Base-by-base conservation (phyloP, 2,888 invertebrate species). In the Ormyrus thymus region DNA sequence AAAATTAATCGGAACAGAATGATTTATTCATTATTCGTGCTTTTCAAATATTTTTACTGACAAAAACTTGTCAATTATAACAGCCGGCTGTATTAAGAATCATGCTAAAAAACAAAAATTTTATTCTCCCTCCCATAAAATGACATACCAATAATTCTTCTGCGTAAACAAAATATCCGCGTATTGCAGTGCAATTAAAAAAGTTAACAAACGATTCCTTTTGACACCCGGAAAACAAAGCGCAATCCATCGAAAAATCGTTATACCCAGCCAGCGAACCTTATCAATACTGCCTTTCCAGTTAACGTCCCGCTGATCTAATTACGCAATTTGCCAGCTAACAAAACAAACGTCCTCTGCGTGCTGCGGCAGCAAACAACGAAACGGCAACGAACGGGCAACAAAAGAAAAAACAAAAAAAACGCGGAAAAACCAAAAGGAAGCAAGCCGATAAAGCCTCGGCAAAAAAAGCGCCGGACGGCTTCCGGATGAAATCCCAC, bases 401-500 rank as follows among this genome's bases (percentile, higher is more conserved):
- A 29, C 29, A 29, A 29, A 29, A 29, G 4, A 56, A 29, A 53
- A 50, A 64, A 48, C 55, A 29, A 56, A 29, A 53, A 50, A 64
- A 48, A 64, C 48, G 65, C n/a, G 48, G 11, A 7, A 7, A n/a
- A 7, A 7, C 29, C 11, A 56, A 15, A 73, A 56, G 50, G 13
- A 8, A n/a, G 45, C 43, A 45, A 9, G 45, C 4, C 7, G 6
- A 59, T 29, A 29, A 59, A 70, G 51, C 51, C 53, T n/a, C 5
- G 7, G n/a, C 7, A 1, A 15, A 46, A 45, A 3, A 29, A 29
- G 29, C 3, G 43, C 51, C 51, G 51, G 50, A 51, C 71, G 58
- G 61, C 29, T 53, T n/a, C 6, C 50, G 66, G 59, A 66, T 51
- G 64, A 70, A 79, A 75, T 79, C 70, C 69, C 75, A 71, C 66